Evolutionary conservation across 2,113 vertebrate genomes (phyloP).

Genomic region (Daubentonia madagascariensis): DNA sequence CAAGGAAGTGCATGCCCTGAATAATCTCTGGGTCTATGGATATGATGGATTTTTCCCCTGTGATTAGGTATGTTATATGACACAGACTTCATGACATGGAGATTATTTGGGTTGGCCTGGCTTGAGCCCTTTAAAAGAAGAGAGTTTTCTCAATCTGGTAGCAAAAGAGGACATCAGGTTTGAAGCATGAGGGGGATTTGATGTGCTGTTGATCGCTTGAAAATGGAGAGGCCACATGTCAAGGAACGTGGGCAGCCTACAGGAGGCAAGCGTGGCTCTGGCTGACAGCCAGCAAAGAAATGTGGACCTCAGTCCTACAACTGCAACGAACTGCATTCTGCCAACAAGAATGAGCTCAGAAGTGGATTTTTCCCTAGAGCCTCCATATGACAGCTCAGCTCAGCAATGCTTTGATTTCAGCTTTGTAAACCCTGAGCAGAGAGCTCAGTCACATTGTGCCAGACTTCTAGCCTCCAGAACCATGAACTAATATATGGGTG

Average conservation of each 20-base stretch:
- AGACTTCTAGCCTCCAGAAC: background rate
- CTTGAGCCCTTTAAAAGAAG: background rate
- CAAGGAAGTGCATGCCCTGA: background rate
- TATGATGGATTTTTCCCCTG: background rate
- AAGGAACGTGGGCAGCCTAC: background rate
- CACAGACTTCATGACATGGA: background rate
- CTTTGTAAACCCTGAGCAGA: background rate
- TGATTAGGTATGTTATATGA: background rate
- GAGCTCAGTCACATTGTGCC: too few relatives aligned
- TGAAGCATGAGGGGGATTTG: background rate
- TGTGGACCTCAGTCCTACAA: background rate
- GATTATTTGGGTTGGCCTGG: background rate
- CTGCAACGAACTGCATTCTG: background rate
- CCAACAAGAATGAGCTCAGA: background rate
- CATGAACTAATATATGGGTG: background rate
- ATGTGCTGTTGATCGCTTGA: background rate
- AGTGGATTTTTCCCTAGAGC: background rate
- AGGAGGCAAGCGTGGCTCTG: too few relatives aligned
- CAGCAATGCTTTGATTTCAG: background rate
- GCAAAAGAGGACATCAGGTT: background rate
- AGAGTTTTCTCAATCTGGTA: background rate
- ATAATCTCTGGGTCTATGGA: background rate
- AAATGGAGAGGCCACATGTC: background rate
- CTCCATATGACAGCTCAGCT: background rate
- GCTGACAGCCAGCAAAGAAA: background rate